A percentile compares a stretch with the other conserved stretches of the same genome.
phyloP scores from a whole-genome alignment of 2,888 invertebrate species.

The Chouioia cunea region DNA sequence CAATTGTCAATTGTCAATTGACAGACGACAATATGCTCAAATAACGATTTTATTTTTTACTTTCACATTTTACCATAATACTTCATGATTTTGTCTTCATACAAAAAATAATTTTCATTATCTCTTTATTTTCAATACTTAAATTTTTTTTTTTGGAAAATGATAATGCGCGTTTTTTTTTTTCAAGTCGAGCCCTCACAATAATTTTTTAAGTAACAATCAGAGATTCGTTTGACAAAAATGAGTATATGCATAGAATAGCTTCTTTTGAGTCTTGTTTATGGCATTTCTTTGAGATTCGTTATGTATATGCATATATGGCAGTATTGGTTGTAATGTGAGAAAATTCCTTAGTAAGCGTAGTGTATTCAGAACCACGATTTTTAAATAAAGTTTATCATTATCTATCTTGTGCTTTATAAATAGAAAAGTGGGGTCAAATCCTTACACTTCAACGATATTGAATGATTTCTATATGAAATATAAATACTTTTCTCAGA shows the following conservation, averaged over 20 bases:
- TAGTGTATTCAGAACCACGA: slow-evolving; percentile 35
- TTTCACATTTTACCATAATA: slow-evolving; percentile 36
- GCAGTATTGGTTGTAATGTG: slow-evolving; percentile 50
- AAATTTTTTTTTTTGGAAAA: no score
- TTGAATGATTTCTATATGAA: slow-evolving; percentile 32
- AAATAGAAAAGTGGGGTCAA: slow-evolving; percentile 31
- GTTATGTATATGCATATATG: slow-evolving; percentile 43
- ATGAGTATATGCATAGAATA: no score
- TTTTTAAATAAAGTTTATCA: slow-evolving; percentile 31
- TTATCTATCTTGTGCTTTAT: slow-evolving; percentile 42
- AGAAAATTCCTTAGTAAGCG: slow-evolving; percentile 44
- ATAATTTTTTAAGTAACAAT: no score
- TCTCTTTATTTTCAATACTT: not conserved
- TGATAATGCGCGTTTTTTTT: no score
- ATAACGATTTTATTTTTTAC: slow-evolving; percentile 33
- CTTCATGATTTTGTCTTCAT: slow-evolving; percentile 36
- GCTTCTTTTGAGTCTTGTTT: slow-evolving; percentile 25
- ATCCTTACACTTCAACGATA: slow-evolving; percentile 7
- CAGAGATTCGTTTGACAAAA: no score
- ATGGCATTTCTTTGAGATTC: slow-evolving; percentile 35
- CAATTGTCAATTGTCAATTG: slow-evolving; percentile 37
- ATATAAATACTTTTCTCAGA: slow-evolving; percentile 34
- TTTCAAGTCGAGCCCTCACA: no score
- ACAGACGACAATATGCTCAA: slow-evolving; percentile 25
- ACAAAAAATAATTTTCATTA: not conserved